Evolutionary conservation across 2,113 vertebrate species (phyloP).

Genomic region (Pachycephala philippinensis): DNA sequence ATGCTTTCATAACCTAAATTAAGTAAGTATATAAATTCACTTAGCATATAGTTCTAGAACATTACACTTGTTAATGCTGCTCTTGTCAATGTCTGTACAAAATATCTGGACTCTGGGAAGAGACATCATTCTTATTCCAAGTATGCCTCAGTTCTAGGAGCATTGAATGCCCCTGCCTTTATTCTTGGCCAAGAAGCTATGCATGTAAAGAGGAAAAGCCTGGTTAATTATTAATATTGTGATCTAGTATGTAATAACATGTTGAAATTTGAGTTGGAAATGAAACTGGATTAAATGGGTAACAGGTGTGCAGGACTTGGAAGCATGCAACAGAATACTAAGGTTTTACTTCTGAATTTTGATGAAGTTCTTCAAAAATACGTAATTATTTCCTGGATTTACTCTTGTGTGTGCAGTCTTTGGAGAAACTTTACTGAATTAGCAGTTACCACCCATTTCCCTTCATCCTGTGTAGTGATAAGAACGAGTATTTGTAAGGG

Average conservation of each 20-base stretch:
- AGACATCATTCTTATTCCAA: neutral
- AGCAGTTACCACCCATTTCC: neutral
- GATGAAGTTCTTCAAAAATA: neutral
- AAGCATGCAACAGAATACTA: neutral
- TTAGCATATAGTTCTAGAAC: neutral
- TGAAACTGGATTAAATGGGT: neutral
- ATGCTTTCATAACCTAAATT: neutral
- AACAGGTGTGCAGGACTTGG: neutral
- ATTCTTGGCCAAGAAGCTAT: neutral
- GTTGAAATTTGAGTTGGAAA: neutral
- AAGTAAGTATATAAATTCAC: neutral
- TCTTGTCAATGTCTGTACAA: neutral
- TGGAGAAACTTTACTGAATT: neutral
- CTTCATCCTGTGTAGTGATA: neutral
- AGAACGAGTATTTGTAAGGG: neutral
- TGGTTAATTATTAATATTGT: neutral
- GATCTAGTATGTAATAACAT: neutral
- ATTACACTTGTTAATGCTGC: neutral
- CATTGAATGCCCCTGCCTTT: neutral
- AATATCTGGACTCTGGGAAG: neutral
- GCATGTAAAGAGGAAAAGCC: neutral
- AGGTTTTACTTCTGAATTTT: neutral
- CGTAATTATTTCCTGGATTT: neutral
- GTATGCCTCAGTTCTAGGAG: neutral
- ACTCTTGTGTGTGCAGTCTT: neutral